Evolutionary conservation across 2,888 invertebrate genomes (phyloP), one percentile per base, ranked within the genome.

Genomic region (Tachystola acroxantha): DNA sequence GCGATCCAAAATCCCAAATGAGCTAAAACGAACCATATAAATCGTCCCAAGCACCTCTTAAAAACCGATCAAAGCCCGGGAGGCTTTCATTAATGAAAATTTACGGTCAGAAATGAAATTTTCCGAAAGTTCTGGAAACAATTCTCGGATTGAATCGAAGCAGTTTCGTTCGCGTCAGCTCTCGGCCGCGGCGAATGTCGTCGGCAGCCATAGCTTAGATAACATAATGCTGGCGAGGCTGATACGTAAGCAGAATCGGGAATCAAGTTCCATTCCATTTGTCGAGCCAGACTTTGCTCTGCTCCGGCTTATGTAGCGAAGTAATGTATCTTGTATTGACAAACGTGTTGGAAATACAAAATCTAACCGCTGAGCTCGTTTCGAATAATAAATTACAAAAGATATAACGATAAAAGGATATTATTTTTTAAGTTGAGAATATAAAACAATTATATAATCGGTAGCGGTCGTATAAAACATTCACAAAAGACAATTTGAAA

Each of bases 241-340:
- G 33, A 50, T 44, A 56, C 62, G 60, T 58, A 57, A 63, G 57
- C 61, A 48, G 46, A 65, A 60, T 44, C 39, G 36, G 12, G 36
- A 36, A 20, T 32, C 32, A 29, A 26, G 42, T 46, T 43, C 24
- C 24, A n/a, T n/a, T n/a, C n/a, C n/a, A 49, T 51, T 54, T 54
- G 49, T 52, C 42, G 42, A 36, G 30, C 32, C 40, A 36, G 32
- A 32, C 25, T 16, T n/a, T n/a, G n/a, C n/a, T n/a, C n/a, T n/a
- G n/a, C n/a, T n/a, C n/a, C n/a, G n/a, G n/a, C n/a, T n/a, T n/a
- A n/a, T n/a, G n/a, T n/a, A n/a, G n/a, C n/a, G n/a, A n/a, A n/a
- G n/a, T n/a, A n/a, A n/a, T n/a, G n/a, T n/a, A n/a, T n/a, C n/a
- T n/a, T n/a, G n/a, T n/a, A n/a, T n/a, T n/a, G n/a, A n/a, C n/a